A percentile compares a stretch with the other conserved stretches of the same genome.
Evolutionary conservation across 2,797 vertebrate species (phyloP).

Genomic region (Acanthis flammea): DNA sequence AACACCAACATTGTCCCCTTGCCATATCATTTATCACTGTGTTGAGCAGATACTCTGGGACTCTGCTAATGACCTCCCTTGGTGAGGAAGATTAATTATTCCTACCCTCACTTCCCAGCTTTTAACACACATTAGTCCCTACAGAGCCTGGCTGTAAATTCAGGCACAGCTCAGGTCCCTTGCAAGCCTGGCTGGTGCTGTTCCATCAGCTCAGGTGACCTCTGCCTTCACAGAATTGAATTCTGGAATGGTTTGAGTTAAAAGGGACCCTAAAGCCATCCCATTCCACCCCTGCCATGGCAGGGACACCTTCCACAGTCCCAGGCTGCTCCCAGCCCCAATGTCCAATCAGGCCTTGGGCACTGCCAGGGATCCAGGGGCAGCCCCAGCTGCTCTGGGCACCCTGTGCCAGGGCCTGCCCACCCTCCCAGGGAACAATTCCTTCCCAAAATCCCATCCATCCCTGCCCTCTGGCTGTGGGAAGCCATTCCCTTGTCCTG

Average conservation of each 20-base stretch:
- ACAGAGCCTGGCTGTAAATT: background rate
- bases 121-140: background rate
- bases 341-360: fast-evolving
- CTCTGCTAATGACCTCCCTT: background rate
- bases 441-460: background rate
- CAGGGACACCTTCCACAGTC: background rate
- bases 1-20: background rate
- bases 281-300: background rate
- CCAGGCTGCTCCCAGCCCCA: background rate
- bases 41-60: background rate
- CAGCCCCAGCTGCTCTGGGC: background rate
- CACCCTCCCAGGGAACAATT: background rate
- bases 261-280: background rate
- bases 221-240: background rate
- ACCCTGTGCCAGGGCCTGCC: background rate
- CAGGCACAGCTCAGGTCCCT: background rate
- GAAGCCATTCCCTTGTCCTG: background rate
- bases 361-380: background rate
- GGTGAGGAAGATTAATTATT: background rate
- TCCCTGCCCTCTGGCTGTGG: background rate
- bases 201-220: background rate
- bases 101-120: background rate
- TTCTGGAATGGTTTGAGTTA: background rate
- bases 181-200: background rate
- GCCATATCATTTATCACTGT: background rate